These are phyloP conservation scores for Lycia hirtaria DNA, from an alignment of 2,888 invertebrate genomes.

Conservation along the genomic window DNA sequence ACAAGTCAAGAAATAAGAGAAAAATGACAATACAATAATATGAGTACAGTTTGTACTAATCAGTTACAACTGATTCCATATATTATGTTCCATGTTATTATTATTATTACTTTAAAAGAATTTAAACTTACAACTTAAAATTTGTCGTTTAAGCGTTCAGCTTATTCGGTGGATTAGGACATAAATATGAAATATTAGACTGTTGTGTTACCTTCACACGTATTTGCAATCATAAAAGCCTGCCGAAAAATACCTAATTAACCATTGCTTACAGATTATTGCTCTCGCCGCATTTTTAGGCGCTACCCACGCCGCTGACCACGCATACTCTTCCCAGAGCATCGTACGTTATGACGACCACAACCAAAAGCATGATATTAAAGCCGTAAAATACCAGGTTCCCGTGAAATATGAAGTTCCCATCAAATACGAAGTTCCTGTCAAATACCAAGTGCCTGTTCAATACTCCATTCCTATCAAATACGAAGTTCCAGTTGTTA, in stretches of 20 bases:
- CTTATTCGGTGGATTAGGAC: background rate
- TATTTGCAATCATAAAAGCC: background rate
- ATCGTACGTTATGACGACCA: conserved; percentile 46
- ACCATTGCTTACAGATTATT: conserved; percentile 42
- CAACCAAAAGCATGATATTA: conserved; percentile 31
- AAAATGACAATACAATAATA: no score
- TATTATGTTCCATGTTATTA: no score
- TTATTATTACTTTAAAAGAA: no score
- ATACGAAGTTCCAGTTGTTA: conserved; percentile 37
- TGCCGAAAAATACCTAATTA: conserved; percentile 3
- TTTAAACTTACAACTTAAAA: no score
- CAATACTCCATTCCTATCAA: conserved; percentile 13
- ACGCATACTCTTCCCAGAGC: conserved; percentile 55
- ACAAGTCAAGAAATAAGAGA: background rate
- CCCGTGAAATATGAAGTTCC: conserved; percentile 17
- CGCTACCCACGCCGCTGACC: conserved; percentile 48
- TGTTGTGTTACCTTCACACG: background rate
- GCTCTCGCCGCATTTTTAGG: conserved; percentile 47
- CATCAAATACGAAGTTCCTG: conserved; percentile 10
- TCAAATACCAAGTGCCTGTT: background rate
- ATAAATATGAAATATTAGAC: background rate
- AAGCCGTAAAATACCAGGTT: conserved; percentile 14
- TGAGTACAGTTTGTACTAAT: no score
- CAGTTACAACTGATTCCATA: no score
- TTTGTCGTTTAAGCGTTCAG: background rate